Percentiles rank a stretch among this genome's conserved stretches.
Evolutionary conservation across 2,888 invertebrate genomes (phyloP).

Genomic region (Andrena dorsata): DNA sequence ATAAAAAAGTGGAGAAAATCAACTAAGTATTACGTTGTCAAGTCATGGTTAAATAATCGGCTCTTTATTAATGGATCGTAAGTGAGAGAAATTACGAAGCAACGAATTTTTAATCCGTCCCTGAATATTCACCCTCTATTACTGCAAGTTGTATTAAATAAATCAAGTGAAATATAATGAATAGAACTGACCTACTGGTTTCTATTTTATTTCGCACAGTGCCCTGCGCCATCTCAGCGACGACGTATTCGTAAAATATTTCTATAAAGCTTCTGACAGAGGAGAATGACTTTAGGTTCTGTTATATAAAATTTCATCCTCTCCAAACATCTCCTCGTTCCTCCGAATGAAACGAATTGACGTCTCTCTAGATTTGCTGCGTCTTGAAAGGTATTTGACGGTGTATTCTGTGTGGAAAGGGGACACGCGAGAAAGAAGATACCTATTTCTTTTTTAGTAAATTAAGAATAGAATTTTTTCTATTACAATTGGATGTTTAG

Average conservation of each 20-base stretch:
- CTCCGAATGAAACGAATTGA: constrained; percentile 35
- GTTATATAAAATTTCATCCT: constrained; percentile 42
- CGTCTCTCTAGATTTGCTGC: constrained; percentile 31
- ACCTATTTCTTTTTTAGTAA: too few relatives aligned
- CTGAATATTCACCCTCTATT: too few relatives aligned
- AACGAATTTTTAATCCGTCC: too few relatives aligned
- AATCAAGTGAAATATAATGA: too few relatives aligned
- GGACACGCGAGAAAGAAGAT: background rate
- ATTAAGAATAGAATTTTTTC: too few relatives aligned
- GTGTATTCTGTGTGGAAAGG: background rate
- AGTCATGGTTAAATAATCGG: too few relatives aligned
- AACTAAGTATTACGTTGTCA: too few relatives aligned
- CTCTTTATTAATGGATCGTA: too few relatives aligned
- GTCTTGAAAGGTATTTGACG: constrained; percentile 6
- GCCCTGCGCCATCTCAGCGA: background rate
- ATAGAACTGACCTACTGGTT: background rate
- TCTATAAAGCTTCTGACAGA: background rate
- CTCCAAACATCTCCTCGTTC: constrained; percentile 25
- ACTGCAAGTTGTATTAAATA: too few relatives aligned
- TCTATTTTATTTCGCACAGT: background rate
- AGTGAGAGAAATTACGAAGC: too few relatives aligned
- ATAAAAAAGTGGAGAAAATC: background rate
- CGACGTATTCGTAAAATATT: constrained; percentile 14
- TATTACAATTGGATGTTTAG: too few relatives aligned
- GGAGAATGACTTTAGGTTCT: background rate